Conservation (phyloP, 2,113 vertebrate genomes). For the Cyprinodon brontotheroides region DNA sequence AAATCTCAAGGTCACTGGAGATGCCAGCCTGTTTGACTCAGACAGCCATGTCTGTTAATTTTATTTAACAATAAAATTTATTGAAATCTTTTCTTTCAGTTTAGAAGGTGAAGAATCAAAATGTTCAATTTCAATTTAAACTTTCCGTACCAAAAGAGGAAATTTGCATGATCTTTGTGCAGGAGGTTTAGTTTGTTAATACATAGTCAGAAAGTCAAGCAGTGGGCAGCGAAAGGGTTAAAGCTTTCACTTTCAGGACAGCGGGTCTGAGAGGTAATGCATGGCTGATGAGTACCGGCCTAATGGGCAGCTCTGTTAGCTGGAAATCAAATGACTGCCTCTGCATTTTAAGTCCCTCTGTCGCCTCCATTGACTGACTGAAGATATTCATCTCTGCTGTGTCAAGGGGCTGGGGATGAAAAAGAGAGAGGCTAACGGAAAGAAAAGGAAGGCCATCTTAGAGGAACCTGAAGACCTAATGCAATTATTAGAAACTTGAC, state of each 20-base stretch:
- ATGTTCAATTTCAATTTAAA: not conserved
- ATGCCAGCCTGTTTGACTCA: no score
- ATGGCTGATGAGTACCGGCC: conserved; percentile 79
- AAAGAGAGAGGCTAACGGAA: conserved; percentile 25
- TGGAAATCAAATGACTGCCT: conserved; percentile 77
- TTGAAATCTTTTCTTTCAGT: no score
- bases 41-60: no score
- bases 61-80: no score
- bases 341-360: conserved; percentile 71
- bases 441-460: conserved; percentile 30
- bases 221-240: conserved; percentile 56
- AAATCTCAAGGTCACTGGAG: no score
- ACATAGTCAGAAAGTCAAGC: conserved; percentile 10
- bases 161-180: not conserved
- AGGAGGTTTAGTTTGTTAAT: not conserved
- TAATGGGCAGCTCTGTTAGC: conserved; percentile 79
- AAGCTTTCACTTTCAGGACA: conserved; percentile 46
- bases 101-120: no score
- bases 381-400: conserved; percentile 75
- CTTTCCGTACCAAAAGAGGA: not conserved
- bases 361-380: conserved; percentile 73
- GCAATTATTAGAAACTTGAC: conserved; percentile 79
- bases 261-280: conserved; percentile 70
- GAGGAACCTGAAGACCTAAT: conserved; percentile 66
- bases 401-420: conserved; percentile 48